Evolutionary conservation across 1,140 invertebrate species (phyloP), one percentile per base, ranked within the genome.

Genomic region (Megalopta genalis): DNA sequence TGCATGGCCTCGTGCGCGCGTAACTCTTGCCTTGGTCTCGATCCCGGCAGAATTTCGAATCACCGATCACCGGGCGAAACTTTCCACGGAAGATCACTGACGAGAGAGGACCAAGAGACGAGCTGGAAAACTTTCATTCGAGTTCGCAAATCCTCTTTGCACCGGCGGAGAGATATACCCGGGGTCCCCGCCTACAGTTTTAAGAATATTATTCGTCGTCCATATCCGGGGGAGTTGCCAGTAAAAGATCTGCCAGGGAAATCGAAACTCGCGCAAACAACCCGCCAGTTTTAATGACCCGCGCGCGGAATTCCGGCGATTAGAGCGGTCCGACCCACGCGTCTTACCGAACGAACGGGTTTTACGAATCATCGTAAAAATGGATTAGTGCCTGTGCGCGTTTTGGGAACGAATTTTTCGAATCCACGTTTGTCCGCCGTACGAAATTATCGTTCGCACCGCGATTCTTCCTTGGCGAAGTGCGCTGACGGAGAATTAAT

Each of bases 121-220:
- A 71, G 62, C 62, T 8, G 67, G 12, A 10, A 49, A 81, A 81
- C 80, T 81, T 81, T 78, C 80, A 81, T 81, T 81, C 75, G 60
- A 81, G 80, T 81, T 81, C 64, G 66, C 80, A 81, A 81, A 81
- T 81, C 80, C 80, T 81, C 80, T 81, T 78, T 78, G 68, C 67
- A 42, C 62, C 54, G 67, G 59, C 37, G 54, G 59, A 77, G 70
- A 76, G 68, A 76, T 76, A 72, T 52, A 52, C 57, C 49, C 52
- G 3, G 37, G 10, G 32, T 75, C 1, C 42, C 75, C 72, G 52
- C 25, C 65, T 52, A 63, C 71, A 80, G 72, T 80, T 80, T 76
- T 80, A 74, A 76, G 78, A 66, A 80, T 76, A 76, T 80, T 80
- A 80, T 80, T 79, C 77, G 70, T 39, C 52, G 23, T 63, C 63